Evolutionary conservation across 2,797 vertebrate species (phyloP), one percentile per base, ranked within the genome.

Genomic region (Syngnathus acus): DNA sequence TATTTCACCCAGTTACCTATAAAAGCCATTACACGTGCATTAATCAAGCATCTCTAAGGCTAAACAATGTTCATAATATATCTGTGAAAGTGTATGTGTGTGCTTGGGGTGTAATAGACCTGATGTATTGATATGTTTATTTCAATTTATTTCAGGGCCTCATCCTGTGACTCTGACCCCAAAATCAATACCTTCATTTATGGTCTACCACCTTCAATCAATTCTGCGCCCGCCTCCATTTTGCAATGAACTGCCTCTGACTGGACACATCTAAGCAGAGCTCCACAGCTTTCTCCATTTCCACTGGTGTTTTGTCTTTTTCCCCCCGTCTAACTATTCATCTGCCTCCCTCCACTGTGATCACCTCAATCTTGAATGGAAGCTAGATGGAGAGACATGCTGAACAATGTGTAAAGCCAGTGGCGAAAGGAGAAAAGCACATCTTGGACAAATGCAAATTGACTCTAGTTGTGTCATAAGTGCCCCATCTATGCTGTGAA

Each of bases 81-180:
- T 86, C 77, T 73, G 68, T 78, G 74, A 74, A 64, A 76, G 70
- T 78, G 72, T 81, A 71, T 77, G 68, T 82, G 75, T 78, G 81
- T 72, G 76, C 80, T 80, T 48, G 48, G 78, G 71, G 74, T 84
- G 81, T 85, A 85, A 87, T 87, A 87, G 78, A 87, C 78, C 86
- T 89, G 88, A 90, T 89, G 72, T 87, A 90, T 89, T 86, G 87
- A 89, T 89, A 89, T 89, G 87, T 89, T 90, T 88, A 89, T 90
- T 88, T 88, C 88, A 87, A 89, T 90, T 90, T 89, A 88, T 89
- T 89, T 89, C 85, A 82, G 83, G 84, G 87, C 85, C 86, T 83
- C 86, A 88, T 89, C 84, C 81, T 82, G 81, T 60, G 77, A 82
- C 79, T 86, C 78, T 87, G 84, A 89, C 89, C 87, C 72, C 43